Base-by-base conservation (phyloP, 2,797 vertebrate genomes). In the Sternotherus odoratus region DNA sequence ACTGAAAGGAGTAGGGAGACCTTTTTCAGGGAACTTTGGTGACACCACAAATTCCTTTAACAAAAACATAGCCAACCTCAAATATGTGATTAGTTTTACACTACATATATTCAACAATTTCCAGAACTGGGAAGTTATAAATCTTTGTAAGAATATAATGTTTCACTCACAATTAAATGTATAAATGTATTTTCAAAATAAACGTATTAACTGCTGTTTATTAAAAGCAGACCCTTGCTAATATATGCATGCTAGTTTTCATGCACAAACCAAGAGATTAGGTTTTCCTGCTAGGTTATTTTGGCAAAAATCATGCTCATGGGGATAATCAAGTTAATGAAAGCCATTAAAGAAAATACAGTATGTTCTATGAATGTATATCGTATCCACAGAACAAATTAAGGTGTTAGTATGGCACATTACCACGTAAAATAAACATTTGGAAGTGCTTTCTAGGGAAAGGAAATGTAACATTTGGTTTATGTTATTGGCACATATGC, bases 291-390 rank as follows among this genome's bases (percentile, higher is more conserved):
- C 24, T 60, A 79, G 57, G 82, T 53, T 91, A 80, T 91, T 93
- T 95, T 90, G 94, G 82, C 88, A 95, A 91, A 90, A 85, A 56
- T 75, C 92, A 88, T 83, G 91, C 94, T 90, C 91, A 60, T 83
- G 54, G 78, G 88, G 77, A 91, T 12, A 53, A 26, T 56, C 49
- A 93, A 94, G 85, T 0, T 2, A 96, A 89, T 50, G 93, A 93
- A 86, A 96, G 83, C 0, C 6, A 91, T 93, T 93, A 93, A 90
- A 87, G 77, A 91, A 94, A 95, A 94, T 83, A 95, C 81, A 85
- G 72, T 82, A 90, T 72, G 83, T 91, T 88, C 57, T 6, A 46
- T 79, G 74, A 87, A 81, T 89, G 94, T 49, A 87, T 85, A 92
- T 78, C 80, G 92, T 83, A 94, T 85, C 57, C 87, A 86, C n/a